Evolutionary conservation across 2,113 vertebrate species (phyloP), one percentile per base, ranked within the genome.

Genomic region (Noturus placidus): DNA sequence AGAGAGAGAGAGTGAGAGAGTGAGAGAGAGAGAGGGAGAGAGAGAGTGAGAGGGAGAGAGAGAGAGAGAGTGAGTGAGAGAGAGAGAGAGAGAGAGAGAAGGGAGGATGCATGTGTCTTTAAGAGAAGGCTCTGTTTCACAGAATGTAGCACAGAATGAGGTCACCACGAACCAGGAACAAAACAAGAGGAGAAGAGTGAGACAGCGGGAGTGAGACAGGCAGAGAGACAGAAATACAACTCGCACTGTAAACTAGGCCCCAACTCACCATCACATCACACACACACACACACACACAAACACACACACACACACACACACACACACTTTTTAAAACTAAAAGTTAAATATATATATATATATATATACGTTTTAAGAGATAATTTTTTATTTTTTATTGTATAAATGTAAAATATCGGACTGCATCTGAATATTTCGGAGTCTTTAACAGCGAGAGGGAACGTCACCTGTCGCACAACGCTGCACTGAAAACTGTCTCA

Each of bases 161-260:
- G 87, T 91, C 89, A 91, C 84, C 19, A 67, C 25, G 74, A 90
- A 82, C 61, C 77, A 87, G 86, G 84, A 89, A 87, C 76, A 91
- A 88, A 63, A 84, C 83, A 88, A 82, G 63, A 80, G 61, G 54
- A 42, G 38, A 63, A 85, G 46, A 79, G 83, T 61, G 35, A 83
- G 61, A 82, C 38, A 87, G 35, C 56, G 5, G 19, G 92, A 94
- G 82, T 86, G 90, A 93, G 91, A 89, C 87, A 88, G 78, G 27
- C 30, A 86, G 91, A 91, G 89, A 89, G 54, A 54, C 1, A 52
- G 50, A 72, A 1, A 15, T 13, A 19, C 50, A 59, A 35, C 22
- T 27, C 9, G 15, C 6, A 27, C 61, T 63, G 9, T 63, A 63
- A 11, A 63, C 25, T 63, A 9, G 25, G 61, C 61, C 61, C 2